Percentiles rank a stretch among this genome's conserved stretches.
phyloP scores from a whole-genome alignment of 2,113 vertebrate species.

The Alces alces region DNA sequence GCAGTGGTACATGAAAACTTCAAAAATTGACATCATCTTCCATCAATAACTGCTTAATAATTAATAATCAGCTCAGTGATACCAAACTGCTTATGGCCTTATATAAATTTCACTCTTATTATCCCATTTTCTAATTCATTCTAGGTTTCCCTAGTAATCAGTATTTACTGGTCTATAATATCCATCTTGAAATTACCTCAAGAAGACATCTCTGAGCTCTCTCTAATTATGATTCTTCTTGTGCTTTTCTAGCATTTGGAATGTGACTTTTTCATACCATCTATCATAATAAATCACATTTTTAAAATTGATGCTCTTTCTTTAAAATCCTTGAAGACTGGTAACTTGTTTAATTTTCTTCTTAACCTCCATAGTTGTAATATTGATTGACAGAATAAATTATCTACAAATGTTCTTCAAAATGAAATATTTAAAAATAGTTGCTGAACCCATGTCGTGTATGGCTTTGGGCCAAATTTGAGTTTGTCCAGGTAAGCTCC shows the following conservation, averaged over 20 bases:
- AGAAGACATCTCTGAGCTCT: not conserved
- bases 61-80: not conserved
- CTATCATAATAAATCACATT: not conserved
- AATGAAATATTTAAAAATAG: not conserved
- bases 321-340: not conserved
- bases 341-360: not conserved
- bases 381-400: not conserved
- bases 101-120: not conserved
- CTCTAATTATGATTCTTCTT: not conserved
- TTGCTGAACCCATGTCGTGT: not conserved
- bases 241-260: not conserved
- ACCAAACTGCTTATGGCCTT: not conserved
- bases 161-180: not conserved
- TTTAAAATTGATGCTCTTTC: not conserved
- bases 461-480: not conserved
- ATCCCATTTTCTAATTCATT: not conserved
- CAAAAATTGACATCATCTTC: not conserved
- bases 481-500: not conserved
- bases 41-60: not conserved
- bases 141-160: not conserved
- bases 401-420: not conserved
- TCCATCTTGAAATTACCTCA: not conserved
- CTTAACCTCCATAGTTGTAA: not conserved
- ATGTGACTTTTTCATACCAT: not conserved
- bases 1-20: not conserved